Evolutionary conservation across 2,888 invertebrate species (phyloP), one percentile per base, ranked within the genome.

Genomic region (Agriotes lineatus): DNA sequence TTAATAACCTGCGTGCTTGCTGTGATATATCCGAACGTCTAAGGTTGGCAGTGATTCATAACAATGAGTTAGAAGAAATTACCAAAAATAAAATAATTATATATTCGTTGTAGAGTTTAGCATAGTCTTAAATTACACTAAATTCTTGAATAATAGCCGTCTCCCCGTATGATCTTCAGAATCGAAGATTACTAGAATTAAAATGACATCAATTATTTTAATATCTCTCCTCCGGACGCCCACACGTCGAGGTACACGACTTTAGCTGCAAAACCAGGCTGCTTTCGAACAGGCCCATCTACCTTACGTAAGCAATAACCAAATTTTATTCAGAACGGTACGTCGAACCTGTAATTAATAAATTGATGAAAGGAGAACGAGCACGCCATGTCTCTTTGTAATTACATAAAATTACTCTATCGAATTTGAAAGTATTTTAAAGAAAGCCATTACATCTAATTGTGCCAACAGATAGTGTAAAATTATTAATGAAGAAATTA

Each of bases 131-230:
- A 70, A 73, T 73, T 72, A 72, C 42, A 64, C 69, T 67, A 72
- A 72, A 73, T 73, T 72, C 72, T 70, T 61, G 63, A 69, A 71
- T 73, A 72, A 73, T 70, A 67, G 67, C 52, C 33, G 52, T 65
- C 67, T 70, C 70, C 58, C 66, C 70, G 63, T 67, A 67, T 70
- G 66, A 70, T 70, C 33, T 63, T 67, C 58, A 60, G 71, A 73
- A 75, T 73, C 71, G 64, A 72, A 71, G 72, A 76, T 74, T 73
- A 73, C 73, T 74, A 71, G 76, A 76, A 76, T 76, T 76, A 76
- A 76, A 76, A 74, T 76, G 76, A 76, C 76, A 76, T 74, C 76
- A 74, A 76, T 76, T 76, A 76, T 72, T 74, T 74, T 76, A 76
- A 74, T 74, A 71, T 71, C 66, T 59, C 67, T 71, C 61, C 69